These are phyloP conservation scores for Pteropus alecto DNA, from an alignment of 2,113 vertebrate genomes.

Conservation along the genomic window DNA sequence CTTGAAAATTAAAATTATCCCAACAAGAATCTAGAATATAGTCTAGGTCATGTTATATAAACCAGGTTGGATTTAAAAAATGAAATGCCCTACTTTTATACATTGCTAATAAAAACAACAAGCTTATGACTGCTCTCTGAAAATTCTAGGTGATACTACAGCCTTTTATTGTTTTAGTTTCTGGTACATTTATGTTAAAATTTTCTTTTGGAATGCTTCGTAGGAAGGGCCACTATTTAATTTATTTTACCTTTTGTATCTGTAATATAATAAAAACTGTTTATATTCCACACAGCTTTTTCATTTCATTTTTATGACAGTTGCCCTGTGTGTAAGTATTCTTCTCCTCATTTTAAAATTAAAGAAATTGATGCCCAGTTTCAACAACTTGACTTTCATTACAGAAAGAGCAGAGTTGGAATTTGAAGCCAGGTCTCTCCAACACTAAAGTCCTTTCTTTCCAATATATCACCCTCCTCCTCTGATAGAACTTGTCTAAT, in stretches of 20 bases:
- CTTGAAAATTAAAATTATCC: not conserved
- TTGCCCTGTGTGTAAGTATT: not conserved
- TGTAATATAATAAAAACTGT: not conserved
- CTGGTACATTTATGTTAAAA: not conserved
- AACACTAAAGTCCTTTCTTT: not conserved
- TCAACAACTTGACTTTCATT: not conserved
- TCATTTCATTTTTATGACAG: not conserved
- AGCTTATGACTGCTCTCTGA: not conserved
- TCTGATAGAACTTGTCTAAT: not conserved
- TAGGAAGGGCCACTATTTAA: not conserved
- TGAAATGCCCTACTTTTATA: constrained; percentile 31
- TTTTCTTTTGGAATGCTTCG: constrained; percentile 16
- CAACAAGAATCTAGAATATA: not conserved
- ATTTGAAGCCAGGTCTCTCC: not conserved
- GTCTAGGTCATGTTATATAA: constrained; percentile 5
- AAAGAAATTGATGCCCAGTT: not conserved
- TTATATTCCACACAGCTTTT: not conserved
- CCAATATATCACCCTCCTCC: not conserved
- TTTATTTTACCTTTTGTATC: constrained; percentile 16
- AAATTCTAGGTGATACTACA: not conserved
- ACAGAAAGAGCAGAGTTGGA: not conserved
- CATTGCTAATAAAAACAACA: constrained; percentile 13
- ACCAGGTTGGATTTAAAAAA: constrained; percentile 32
- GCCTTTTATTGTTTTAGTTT: not conserved
- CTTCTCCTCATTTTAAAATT: not conserved